A percentile compares a stretch with the other conserved stretches of the same genome.
phyloP scores from a whole-genome alignment of 2,113 vertebrate genomes.

The Castor canadensis region DNA sequence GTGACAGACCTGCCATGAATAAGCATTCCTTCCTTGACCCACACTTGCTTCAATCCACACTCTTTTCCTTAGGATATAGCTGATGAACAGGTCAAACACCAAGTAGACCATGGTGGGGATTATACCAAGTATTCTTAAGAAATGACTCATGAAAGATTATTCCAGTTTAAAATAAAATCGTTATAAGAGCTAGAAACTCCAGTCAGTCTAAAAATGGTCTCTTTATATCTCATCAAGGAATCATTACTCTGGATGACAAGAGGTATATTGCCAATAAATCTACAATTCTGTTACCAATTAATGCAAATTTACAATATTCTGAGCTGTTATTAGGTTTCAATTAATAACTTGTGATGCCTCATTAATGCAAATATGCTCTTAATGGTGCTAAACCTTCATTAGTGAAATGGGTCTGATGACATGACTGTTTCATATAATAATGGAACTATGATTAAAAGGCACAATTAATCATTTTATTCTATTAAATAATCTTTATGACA shows the following conservation, averaged over 20 bases:
- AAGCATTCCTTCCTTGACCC: neutral
- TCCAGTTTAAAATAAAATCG: conserved; percentile 52
- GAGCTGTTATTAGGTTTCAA: conserved; percentile 76
- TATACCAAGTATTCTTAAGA: neutral
- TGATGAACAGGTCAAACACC: neutral
- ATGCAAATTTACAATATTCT: conserved; percentile 69
- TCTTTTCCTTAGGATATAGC: neutral
- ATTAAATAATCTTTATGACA: conserved; percentile 60
- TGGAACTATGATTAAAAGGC: conserved; percentile 73
- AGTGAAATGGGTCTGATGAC: conserved; percentile 65
- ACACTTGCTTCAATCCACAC: neutral
- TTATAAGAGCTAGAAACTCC: neutral
- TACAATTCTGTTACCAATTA: conserved; percentile 77
- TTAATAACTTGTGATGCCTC: conserved; percentile 78
- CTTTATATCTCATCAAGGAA: conserved; percentile 59
- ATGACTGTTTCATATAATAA: conserved; percentile 72
- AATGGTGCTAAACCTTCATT: conserved; percentile 72
- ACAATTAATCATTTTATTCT: conserved; percentile 72
- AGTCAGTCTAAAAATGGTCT: conserved; percentile 38
- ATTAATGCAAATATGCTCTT: conserved; percentile 76
- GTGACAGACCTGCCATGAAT: neutral
- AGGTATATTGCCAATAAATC: conserved; percentile 75
- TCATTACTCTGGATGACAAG: conserved; percentile 70
- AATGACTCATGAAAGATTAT: neutral
- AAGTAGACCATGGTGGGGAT: neutral